These are phyloP conservation scores for Anser brachyrhynchus DNA, from an alignment of 2,113 vertebrate genomes.

Conservation along the genomic window DNA sequence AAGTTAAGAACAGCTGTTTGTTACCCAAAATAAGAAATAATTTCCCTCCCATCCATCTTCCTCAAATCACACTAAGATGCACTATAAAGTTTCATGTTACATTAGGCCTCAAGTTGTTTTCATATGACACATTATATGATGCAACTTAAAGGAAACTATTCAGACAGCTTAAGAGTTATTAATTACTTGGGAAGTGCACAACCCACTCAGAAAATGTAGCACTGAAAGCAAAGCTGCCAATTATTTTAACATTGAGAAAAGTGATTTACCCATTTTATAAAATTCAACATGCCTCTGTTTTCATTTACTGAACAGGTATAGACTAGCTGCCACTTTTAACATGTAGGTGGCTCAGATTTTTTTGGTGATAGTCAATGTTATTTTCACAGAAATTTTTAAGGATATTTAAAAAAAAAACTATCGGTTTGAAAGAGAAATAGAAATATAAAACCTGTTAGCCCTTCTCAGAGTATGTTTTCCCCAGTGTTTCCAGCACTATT, in stretches of 20 bases:
- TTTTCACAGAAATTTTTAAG: neutral
- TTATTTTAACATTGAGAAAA: neutral
- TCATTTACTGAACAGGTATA: neutral
- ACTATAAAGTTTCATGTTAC: conserved; percentile 44
- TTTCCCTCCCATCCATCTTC: conserved; percentile 66
- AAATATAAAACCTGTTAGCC: neutral
- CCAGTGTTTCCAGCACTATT: neutral
- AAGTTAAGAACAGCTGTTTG: conserved; percentile 57
- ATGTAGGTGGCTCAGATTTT: neutral
- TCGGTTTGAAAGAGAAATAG: neutral
- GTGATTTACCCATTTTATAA: neutral
- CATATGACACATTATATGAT: conserved; percentile 69
- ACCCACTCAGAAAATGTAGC: conserved; percentile 10
- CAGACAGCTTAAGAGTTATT: conserved; percentile 69
- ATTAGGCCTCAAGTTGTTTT: conserved; percentile 64
- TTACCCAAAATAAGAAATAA: conserved; percentile 60
- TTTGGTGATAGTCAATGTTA: neutral
- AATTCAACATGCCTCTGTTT: neutral
- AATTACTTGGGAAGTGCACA: conserved; percentile 49
- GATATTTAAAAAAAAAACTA: neutral
- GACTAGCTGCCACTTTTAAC: neutral
- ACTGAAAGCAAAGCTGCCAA: conserved; percentile 9
- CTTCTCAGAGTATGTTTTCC: neutral
- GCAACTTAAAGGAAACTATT: conserved; percentile 71
- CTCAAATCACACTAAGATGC: conserved; percentile 69